Conservation (phyloP, 2,888 invertebrate species). For the Troides aeacus region DNA sequence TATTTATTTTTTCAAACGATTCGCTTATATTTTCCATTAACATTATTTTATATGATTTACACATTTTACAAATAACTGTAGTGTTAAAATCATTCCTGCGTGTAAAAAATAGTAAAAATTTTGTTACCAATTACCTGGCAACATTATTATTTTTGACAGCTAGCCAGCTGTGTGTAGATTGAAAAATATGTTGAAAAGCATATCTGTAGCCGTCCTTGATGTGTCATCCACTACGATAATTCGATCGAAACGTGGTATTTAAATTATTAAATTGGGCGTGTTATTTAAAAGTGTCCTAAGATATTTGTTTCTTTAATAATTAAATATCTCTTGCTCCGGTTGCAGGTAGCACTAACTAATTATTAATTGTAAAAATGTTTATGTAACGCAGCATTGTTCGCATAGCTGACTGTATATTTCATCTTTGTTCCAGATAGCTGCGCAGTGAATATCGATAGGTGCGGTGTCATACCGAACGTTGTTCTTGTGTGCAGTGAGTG, state of each 20-base stretch:
- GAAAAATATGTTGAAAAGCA: conserved; percentile 70
- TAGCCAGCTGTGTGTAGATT: conserved; percentile 73
- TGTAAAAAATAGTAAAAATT: not conserved
- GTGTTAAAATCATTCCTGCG: not conserved
- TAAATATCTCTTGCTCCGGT: conserved; percentile 42
- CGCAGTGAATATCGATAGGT: conserved; percentile 51
- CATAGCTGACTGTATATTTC: conserved; percentile 61
- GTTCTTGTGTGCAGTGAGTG: conserved; percentile 44
- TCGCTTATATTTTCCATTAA: not conserved
- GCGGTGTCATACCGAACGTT: conserved; percentile 36
- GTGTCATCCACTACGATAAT: conserved; percentile 73
- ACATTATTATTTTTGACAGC: conserved; percentile 63
- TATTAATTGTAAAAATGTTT: conserved; percentile 68
- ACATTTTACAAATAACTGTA: not conserved
- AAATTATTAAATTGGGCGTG: conserved; percentile 29
- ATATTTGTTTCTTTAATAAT: not conserved
- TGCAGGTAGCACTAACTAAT: conserved; percentile 56
- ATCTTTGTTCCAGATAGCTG: conserved; percentile 73
- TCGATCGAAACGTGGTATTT: conserved; percentile 61
- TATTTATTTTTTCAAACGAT: no score
- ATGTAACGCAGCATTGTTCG: conserved; percentile 74
- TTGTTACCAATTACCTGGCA: conserved; percentile 45
- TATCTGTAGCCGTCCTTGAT: conserved; percentile 65
- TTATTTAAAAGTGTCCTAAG: not conserved
- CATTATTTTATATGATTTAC: not conserved